These are phyloP conservation scores for Cryptus armator DNA, from an alignment of 2,888 invertebrate species.

Conservation along the genomic window DNA sequence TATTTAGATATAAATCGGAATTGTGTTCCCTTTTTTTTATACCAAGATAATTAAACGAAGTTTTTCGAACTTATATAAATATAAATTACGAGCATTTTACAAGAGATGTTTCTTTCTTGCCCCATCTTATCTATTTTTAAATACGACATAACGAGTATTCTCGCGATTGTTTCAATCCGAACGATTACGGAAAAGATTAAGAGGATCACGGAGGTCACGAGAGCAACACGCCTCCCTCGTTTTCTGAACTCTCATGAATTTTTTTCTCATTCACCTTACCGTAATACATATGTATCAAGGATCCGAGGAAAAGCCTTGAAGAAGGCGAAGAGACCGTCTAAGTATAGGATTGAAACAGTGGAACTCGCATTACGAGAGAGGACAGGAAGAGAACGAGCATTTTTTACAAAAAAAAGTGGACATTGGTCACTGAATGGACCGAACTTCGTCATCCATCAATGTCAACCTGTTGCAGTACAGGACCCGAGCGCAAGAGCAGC, in stretches of 20 bases:
- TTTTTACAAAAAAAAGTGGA: constrained; percentile 37
- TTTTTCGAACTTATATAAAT: no score
- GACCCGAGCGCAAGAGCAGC: not conserved
- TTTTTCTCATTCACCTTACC: constrained; percentile 1
- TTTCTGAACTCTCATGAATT: constrained; percentile 22
- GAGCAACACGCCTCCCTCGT: not conserved
- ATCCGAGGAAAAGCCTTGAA: constrained; percentile 4
- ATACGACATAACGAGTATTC: not conserved
- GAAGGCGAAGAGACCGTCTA: constrained; percentile 12
- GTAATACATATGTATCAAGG: constrained; percentile 22
- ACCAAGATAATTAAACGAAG: no score
- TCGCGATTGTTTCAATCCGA: not conserved
- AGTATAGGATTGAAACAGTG: not conserved
- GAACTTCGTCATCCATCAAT: constrained; percentile 68
- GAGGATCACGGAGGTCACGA: not conserved
- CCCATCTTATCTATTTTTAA: no score
- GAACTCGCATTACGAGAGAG: not conserved
- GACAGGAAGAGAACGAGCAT: constrained; percentile 4
- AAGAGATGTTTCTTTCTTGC: no score
- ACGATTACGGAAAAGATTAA: not conserved
- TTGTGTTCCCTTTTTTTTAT: no score
- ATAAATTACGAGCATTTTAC: no score
- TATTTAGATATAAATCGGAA: no score
- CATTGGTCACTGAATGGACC: constrained; percentile 22
- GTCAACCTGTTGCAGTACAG: constrained; percentile 73